phyloP scores from a whole-genome alignment of 2,888 invertebrate genomes.

The Eupithecia abbreviata region DNA sequence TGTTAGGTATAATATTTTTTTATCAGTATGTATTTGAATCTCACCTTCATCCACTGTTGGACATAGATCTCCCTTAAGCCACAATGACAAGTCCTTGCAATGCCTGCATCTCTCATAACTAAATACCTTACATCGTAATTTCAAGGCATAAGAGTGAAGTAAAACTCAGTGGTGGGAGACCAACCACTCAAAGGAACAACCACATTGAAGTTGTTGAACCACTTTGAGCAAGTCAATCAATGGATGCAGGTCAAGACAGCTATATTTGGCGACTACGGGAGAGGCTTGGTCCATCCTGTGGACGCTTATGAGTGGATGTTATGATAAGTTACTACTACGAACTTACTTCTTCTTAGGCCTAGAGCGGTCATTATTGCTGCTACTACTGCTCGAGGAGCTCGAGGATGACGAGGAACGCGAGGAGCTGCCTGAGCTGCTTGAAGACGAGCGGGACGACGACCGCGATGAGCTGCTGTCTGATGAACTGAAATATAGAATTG shows the following conservation, averaged over 20 bases:
- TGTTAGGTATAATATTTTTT: background rate
- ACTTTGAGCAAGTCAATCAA: too few relatives aligned
- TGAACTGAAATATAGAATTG: slow-evolving; percentile 77
- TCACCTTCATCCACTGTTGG: too few relatives aligned
- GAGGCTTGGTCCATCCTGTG: background rate
- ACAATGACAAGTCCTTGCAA: background rate
- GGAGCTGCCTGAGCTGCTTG: slow-evolving; percentile 87
- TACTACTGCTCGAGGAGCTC: slow-evolving; percentile 87
- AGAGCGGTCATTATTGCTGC: slow-evolving; percentile 86
- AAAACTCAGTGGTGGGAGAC: background rate
- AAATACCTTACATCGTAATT: background rate
- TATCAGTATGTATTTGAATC: too few relatives aligned
- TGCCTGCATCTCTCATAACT: background rate
- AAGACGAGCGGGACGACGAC: slow-evolving; percentile 90
- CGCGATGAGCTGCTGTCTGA: slow-evolving; percentile 93
- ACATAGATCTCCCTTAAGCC: too few relatives aligned
- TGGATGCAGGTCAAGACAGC: background rate
- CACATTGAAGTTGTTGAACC: background rate
- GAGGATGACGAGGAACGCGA: slow-evolving; percentile 85
- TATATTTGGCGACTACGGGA: background rate
- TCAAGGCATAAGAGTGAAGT: background rate
- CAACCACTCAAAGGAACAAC: background rate
- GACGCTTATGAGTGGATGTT: background rate
- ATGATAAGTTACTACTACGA: slow-evolving; percentile 20
- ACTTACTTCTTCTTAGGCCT: slow-evolving; percentile 86